These are phyloP conservation scores for Drosophila multiciliata DNA, from an alignment of 2,888 invertebrate species.

Conservation along the genomic window DNA sequence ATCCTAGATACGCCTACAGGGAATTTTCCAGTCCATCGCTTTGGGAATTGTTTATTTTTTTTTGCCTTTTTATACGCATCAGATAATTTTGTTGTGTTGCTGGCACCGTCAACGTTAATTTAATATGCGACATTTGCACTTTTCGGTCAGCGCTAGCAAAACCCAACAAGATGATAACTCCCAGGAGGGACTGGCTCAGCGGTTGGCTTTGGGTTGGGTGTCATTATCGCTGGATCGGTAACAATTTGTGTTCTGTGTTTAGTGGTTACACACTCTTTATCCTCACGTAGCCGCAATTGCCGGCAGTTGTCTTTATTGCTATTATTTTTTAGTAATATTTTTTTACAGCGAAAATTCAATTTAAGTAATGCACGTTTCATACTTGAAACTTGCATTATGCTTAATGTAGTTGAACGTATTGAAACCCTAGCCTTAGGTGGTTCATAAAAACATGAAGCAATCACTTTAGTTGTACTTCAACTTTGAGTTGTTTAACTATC, in stretches of 20 bases:
- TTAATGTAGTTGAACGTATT: slow-evolving; percentile 20
- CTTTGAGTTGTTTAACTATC: not conserved
- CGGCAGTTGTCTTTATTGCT: slow-evolving; percentile 12
- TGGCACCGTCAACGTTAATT: slow-evolving; percentile 61
- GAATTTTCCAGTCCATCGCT: slow-evolving; percentile 1
- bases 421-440: slow-evolving; percentile 9
- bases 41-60: slow-evolving; percentile 16
- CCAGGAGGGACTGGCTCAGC: not conserved
- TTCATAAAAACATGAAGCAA: slow-evolving; percentile 1
- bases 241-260: slow-evolving; percentile 30
- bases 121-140: slow-evolving; percentile 80
- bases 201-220: slow-evolving; percentile 11
- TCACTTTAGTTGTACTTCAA: not conserved
- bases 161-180: slow-evolving; percentile 23
- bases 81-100: slow-evolving; percentile 45
- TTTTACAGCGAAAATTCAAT: slow-evolving; percentile 60
- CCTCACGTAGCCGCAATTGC: not conserved
- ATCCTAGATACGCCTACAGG: not conserved
- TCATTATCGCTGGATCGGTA: slow-evolving; percentile 30
- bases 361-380: slow-evolving; percentile 62
- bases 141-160: slow-evolving; percentile 55
- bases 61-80: slow-evolving; percentile 50
- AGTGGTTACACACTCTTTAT: not conserved
- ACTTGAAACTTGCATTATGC: slow-evolving; percentile 34
- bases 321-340: slow-evolving; percentile 33